These are phyloP conservation scores for Meteorus sp. DNA, from an alignment of 1,140 invertebrate species.

Conservation along the genomic window DNA sequence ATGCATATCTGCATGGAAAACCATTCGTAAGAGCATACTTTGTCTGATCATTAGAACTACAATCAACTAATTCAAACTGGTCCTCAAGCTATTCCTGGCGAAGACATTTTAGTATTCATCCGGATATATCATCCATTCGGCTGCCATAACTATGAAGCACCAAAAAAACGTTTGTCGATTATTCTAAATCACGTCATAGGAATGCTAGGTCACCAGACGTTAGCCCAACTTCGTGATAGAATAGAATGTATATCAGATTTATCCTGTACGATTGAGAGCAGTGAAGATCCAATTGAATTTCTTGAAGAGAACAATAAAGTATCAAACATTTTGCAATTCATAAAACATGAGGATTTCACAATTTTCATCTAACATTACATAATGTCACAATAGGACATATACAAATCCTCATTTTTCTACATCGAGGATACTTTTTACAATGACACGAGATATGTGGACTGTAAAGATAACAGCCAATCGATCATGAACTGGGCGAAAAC, in stretches of 20 bases:
- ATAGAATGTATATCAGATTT: conserved; percentile 71
- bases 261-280: conserved; percentile 65
- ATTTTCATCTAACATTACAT: conserved; percentile 23
- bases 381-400: conserved; percentile 63
- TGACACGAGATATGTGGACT: conserved; percentile 64
- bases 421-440: conserved; percentile 81
- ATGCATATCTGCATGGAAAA: too few relatives aligned
- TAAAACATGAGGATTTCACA: too few relatives aligned
- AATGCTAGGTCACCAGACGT: conserved; percentile 65
- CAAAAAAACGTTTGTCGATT: neutral
- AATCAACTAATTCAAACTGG: neutral
- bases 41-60: conserved; percentile 25
- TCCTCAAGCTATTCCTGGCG: conserved; percentile 21
- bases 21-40: neutral
- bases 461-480: conserved; percentile 66
- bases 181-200: conserved; percentile 54
- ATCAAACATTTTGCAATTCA: conserved; percentile 8
- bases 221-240: conserved; percentile 68
- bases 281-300: conserved; percentile 59
- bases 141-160: conserved; percentile 29
- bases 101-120: conserved; percentile 52
- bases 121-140: conserved; percentile 54
- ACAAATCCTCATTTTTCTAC: conserved; percentile 76
- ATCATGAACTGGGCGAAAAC: conserved; percentile 68
- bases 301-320: conserved; percentile 55